phyloP scores from a whole-genome alignment of 1,140 invertebrate species.

The Sitophilus oryzae region DNA sequence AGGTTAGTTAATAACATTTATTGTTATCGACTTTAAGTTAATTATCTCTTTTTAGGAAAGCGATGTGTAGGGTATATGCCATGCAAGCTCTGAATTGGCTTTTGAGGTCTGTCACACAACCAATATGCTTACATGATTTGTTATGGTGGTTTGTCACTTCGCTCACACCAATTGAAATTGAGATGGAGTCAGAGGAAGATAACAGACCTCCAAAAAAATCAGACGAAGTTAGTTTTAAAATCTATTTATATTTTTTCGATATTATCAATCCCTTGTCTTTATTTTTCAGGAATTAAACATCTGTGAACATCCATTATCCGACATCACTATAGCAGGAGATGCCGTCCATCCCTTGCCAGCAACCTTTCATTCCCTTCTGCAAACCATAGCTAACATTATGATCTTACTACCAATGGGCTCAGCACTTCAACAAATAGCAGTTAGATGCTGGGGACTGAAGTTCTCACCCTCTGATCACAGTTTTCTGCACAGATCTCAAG shows the following conservation, averaged over 20 bases:
- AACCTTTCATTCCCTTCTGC: conserved; percentile 81
- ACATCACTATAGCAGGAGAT: conserved; percentile 73
- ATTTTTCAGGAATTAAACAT: conserved; percentile 46
- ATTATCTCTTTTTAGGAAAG: conserved; percentile 51
- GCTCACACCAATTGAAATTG: conserved; percentile 52
- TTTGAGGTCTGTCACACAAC: conserved; percentile 83
- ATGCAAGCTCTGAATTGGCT: conserved; percentile 94
- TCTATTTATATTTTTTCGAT: not conserved
- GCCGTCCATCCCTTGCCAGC: conserved; percentile 72
- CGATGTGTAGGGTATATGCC: conserved; percentile 80
- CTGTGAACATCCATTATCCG: conserved; percentile 76
- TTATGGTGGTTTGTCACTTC: conserved; percentile 92
- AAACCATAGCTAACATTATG: conserved; percentile 89
- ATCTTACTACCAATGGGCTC: conserved; percentile 82
- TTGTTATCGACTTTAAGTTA: too few relatives aligned
- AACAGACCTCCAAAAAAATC: conserved; percentile 47
- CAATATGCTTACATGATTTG: conserved; percentile 84
- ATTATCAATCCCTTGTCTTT: not conserved
- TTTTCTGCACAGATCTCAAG: conserved; percentile 89
- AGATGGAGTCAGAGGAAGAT: conserved; percentile 48
- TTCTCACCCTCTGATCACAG: conserved; percentile 85
- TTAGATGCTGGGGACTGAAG: conserved; percentile 87
- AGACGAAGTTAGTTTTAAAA: conserved; percentile 43
- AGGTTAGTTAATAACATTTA: too few relatives aligned
- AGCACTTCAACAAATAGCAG: conserved; percentile 83